Evolutionary conservation across 2,888 invertebrate species (phyloP), one percentile per base, ranked within the genome.

Genomic region (Hypercompe scribonia): DNA sequence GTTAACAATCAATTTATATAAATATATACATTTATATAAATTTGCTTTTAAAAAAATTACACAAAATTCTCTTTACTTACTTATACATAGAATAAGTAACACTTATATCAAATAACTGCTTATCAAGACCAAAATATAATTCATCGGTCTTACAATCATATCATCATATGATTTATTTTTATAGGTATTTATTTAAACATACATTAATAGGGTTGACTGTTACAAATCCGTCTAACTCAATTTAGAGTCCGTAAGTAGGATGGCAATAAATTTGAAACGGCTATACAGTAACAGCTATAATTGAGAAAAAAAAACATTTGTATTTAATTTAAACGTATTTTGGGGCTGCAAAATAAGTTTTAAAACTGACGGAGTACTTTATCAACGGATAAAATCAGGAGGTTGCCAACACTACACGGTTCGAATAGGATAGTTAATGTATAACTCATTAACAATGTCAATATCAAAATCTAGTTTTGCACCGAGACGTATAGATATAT

Each of bases 221-320:
- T 83, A 81, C 79, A 82, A 84, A 88, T 84, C 82, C 81, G 75
- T 80, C 79, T 82, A 84, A 87, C 83, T 86, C 79, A 81, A 87
- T 87, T 85, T 77, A 84, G 84, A 79, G 80, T 82, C 67, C 76
- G 71, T 68, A 18, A 71, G 70, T 76, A 81, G 77, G 77, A 46
- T 11, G 13, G 39, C 83, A 71, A 83, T 73, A 11, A 70, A 28
- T 31, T 70, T 7, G 65, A 42, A 73, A 69, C 18, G 24, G 24
- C 50, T 0, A 11, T n/a, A 21, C 18, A 50, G 50, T 54, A 24
- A 2, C 1, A 10, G 7, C 24, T 7, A 2, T 7, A 50, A 24
- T 50, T 50, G 24, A 50, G 2, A 24, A 24, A 46, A 21, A 21
- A 46, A 46, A 46, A 21, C 3, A 46, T 8, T 54, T n/a, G 10